Base-by-base conservation (phyloP, 1,140 invertebrate genomes). In the Ruditapes philippinarum region DNA sequence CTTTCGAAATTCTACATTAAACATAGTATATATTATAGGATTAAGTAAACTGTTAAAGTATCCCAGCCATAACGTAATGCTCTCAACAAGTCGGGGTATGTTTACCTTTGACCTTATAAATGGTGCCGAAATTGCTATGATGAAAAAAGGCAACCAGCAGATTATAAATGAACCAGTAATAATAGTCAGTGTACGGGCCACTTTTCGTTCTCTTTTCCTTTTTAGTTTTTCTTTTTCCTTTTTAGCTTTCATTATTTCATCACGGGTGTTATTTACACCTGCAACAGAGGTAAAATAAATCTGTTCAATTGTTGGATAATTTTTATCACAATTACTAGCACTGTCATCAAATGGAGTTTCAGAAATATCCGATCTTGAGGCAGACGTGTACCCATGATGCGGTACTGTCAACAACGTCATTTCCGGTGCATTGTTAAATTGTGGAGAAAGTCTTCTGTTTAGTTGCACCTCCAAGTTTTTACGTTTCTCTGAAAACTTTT, bases 181-280 rank as follows among this genome's bases (percentile, higher is more conserved):
- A 28, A 96, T 96, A 7, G 95, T 95, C 57, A 96, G 91, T 11
- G 96, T 96, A 38, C 96, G 93, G 0, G 96, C 96, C 12, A 96
- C 96, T 91, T 96, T 96, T 57, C 96, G 80, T 89, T 96, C 96
- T 31, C 96, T 89, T 90, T 96, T 95, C 89, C 95, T 94, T 89
- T 96, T 96, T 42, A 96, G 91, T 88, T 96, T 95, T 79, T 95
- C 95, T 88, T 94, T 94, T 38, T 92, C 90, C 36, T 90, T 88
- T 73, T 88, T 88, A n/a, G 73, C 4, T 49, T 65, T 78, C 51
- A 76, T 33, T 5, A 87, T 25, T 14, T 89, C 51, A 22, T 85
- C 42, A 78, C 93, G 25, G 28, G 51, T 76, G 76, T 83, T 65
- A 73, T 76, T 78, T 90, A 60, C 79, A 88, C 83, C 90, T 65